A percentile compares a stretch with the other conserved stretches of the same genome.
phyloP scores from a whole-genome alignment of 1,140 invertebrate species.

The Drosophila murphyi region DNA sequence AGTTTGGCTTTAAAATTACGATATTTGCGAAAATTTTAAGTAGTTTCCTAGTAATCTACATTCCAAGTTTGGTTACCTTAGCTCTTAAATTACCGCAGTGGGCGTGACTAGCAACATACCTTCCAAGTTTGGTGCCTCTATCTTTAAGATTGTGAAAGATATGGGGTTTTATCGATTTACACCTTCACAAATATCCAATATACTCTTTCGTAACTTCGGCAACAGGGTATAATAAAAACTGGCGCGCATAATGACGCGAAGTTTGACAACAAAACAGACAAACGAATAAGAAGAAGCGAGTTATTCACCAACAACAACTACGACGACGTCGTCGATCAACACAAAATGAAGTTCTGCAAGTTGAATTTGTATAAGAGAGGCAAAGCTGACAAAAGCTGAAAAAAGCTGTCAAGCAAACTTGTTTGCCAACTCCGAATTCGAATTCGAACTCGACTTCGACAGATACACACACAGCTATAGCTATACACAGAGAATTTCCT shows the following conservation, averaged over 20 bases:
- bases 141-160: no score
- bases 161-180: no score
- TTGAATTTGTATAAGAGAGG: constrained; percentile 61
- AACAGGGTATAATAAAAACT: constrained; percentile 70
- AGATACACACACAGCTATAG: constrained; percentile 52
- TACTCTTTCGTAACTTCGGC: constrained; percentile 38
- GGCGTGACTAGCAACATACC: no score
- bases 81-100: no score
- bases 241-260: constrained; percentile 65
- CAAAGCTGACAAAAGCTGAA: neutral
- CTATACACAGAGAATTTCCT: constrained; percentile 59
- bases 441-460: constrained; percentile 19
- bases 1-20: no score
- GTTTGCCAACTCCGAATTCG: constrained; percentile 38
- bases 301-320: constrained; percentile 48
- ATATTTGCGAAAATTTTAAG: no score
- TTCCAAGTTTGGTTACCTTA: no score
- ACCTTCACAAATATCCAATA: constrained; percentile 3
- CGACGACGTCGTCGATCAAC: constrained; percentile 19
- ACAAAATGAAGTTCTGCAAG: constrained; percentile 16
- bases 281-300: constrained; percentile 32
- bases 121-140: no score
- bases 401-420: constrained; percentile 43
- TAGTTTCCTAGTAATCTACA: no score
- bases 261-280: constrained; percentile 63